A percentile compares a stretch with the other conserved stretches of the same genome.
These are phyloP conservation scores for Pogonomyrmex californicus DNA, from an alignment of 1,140 invertebrate species.

Conservation along the genomic window DNA sequence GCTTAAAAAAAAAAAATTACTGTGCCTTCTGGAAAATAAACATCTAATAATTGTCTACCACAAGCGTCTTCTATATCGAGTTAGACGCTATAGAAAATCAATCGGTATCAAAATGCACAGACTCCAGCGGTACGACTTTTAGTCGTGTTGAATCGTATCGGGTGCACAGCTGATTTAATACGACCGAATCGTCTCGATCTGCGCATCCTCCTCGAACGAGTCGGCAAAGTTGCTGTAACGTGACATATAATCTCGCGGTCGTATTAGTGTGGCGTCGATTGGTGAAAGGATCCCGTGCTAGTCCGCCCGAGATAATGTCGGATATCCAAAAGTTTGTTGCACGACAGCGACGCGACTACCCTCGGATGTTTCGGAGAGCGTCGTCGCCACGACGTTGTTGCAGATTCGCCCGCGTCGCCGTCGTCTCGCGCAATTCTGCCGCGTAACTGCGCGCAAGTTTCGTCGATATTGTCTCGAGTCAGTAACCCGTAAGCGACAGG, in stretches of 20 bases:
- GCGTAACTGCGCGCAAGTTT: constrained; percentile 61
- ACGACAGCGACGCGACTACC: constrained; percentile 47
- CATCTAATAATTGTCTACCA: neutral
- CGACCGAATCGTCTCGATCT: constrained; percentile 28
- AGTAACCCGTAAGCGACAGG: constrained; percentile 65
- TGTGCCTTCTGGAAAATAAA: neutral
- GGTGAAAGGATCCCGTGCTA: constrained; percentile 53
- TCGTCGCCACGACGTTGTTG: constrained; percentile 48
- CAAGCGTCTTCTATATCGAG: neutral
- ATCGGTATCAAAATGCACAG: neutral
- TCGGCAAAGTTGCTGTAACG: constrained; percentile 49
- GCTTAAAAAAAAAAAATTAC: neutral
- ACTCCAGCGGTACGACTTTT: neutral
- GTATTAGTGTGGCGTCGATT: constrained; percentile 63
- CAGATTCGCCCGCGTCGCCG: constrained; percentile 21
- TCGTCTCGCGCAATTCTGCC: constrained; percentile 56
- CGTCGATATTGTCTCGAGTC: constrained; percentile 61
- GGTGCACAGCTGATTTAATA: constrained; percentile 28
- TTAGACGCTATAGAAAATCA: neutral
- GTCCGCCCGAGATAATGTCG: constrained; percentile 61
- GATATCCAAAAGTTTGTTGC: constrained; percentile 64
- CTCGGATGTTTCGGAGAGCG: constrained; percentile 48
- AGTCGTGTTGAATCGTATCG: constrained; percentile 22
- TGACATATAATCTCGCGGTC: constrained; percentile 56
- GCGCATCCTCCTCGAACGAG: neutral